A percentile compares a stretch with the other conserved stretches of the same genome.
Conservation (phyloP, 2,113 vertebrate genomes). For the Scalopus aquaticus region DNA sequence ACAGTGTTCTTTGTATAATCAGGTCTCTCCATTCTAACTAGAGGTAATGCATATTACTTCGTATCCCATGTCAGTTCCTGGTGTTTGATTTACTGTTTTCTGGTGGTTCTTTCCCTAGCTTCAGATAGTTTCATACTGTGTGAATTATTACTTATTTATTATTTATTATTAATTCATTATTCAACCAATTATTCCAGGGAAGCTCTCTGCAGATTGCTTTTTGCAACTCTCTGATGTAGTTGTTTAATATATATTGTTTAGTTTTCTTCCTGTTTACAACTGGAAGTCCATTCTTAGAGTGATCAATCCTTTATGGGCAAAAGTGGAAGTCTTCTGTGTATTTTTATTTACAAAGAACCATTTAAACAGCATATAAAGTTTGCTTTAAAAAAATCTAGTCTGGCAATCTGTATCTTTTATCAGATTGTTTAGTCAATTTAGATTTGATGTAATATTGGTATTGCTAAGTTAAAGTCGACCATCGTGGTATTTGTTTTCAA, state of each 20-base stretch:
- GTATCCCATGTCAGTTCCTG: background rate
- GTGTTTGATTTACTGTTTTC: background rate
- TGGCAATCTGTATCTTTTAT: slow-evolving; percentile 17
- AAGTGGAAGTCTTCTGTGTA: background rate
- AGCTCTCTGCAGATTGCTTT: background rate
- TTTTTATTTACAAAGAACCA: slow-evolving; percentile 9
- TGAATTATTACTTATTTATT: background rate
- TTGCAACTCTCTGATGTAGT: background rate
- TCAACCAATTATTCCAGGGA: background rate
- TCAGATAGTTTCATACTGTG: background rate
- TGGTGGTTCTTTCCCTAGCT: background rate
- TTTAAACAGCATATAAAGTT: background rate
- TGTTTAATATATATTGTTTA: background rate
- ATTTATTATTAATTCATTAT: background rate
- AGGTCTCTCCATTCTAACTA: background rate
- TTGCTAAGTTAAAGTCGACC: background rate
- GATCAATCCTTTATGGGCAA: background rate
- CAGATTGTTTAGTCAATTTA: background rate
- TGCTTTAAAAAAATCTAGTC: background rate
- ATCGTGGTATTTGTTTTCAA: background rate
- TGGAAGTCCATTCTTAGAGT: background rate
- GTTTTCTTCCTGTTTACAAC: background rate
- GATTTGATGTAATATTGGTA: background rate
- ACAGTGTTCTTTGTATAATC: background rate
- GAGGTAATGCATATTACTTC: background rate